Base-by-base conservation (phyloP, 2,888 invertebrate species). In the Luperina testacea region DNA sequence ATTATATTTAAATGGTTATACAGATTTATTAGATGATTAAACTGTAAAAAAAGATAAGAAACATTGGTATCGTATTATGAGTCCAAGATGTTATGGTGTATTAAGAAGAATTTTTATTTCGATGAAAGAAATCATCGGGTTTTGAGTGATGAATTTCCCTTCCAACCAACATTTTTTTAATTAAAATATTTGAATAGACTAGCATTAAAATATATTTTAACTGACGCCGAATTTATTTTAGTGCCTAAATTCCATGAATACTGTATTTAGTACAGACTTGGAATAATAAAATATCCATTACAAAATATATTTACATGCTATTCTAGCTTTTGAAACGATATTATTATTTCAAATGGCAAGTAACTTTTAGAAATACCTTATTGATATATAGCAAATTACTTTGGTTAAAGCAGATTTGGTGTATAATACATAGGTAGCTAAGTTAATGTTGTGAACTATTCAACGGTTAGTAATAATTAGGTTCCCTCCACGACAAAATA, bases 361-460 rank as follows among this genome's bases (percentile, higher is more conserved):
- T 81, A 71, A 79, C 24, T 69, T 79, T 75, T 68, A 73, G 67
- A 75, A 69, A 79, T 73, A 83, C 72, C 86, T 88, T 88, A 89
- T 80, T 84, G 24, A 80, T 64, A 73, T 70, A 81, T 79, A 78
- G 88, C 80, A 75, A 75, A 81, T 72, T 75, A 61, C 67, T 82
- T 86, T 9, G 48, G 72, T 81, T 82, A 79, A 88, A 89, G 89
- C 89, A 84, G 81, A 72, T 79, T 84, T 73, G 74, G 89, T 89
- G 89, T 89, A 89, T 89, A 86, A 89, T 89, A 89, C 89, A 89
- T 88, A 89, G 15, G 71, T 83, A 69, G 53, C 81, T 70, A 77
- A 75, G 77, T 84, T 83, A 84, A 81, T 85, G 59, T 86, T 78
- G 82, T 82, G 72, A 83, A 79, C 83, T 84, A 87, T 81, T 53